Evolutionary conservation across 2,888 invertebrate species (phyloP), one percentile per base, ranked within the genome.

Genomic region (Meliscaeva auricollis): DNA sequence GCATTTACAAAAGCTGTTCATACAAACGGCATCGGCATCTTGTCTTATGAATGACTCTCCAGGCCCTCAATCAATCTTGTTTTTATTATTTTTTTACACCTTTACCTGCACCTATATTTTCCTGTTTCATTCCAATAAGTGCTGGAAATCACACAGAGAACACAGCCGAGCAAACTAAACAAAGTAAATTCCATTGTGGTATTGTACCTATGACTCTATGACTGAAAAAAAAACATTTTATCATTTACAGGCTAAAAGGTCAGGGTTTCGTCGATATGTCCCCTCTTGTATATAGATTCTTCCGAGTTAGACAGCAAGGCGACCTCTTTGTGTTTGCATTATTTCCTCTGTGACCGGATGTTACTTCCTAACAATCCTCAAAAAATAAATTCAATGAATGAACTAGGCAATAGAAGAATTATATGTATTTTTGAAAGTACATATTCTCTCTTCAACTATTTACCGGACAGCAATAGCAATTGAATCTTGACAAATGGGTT

Each of bases 401-500:
- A 22, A 30, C 68, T 64, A 52, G 66, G 22, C 20, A 54, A 64
- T 9, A 38, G 26, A 26, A 26, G 44, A 73, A 30, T 13, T 38
- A 15, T 38, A 22, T 54, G 17, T 48, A 17, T 38, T 38, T 58
- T 38, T 38, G n/a, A 64, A 75, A 41, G 75, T 60, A 80, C 73
- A 38, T 62, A 58, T 38, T 70, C 83, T 80, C 75, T 75, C 75
- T 80, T 76, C 35, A 60, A 60, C 58, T 66, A 54, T 72, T 66
- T 68, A 70, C 72, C 68, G 80, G 80, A 81, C 76, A 80, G 75
- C 81, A 81, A 85, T 72, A 73, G 68, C 64, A 80, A 85, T 85
- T 85, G 84, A 85, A 85, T 85, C 80, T 76, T 85, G 84, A 85
- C 84, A 85, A 85, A 85, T 85, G 84, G 84, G 52, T 68, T 68